Conservation (phyloP, 2,888 invertebrate species). For the Lasioglossum zephyrum region DNA sequence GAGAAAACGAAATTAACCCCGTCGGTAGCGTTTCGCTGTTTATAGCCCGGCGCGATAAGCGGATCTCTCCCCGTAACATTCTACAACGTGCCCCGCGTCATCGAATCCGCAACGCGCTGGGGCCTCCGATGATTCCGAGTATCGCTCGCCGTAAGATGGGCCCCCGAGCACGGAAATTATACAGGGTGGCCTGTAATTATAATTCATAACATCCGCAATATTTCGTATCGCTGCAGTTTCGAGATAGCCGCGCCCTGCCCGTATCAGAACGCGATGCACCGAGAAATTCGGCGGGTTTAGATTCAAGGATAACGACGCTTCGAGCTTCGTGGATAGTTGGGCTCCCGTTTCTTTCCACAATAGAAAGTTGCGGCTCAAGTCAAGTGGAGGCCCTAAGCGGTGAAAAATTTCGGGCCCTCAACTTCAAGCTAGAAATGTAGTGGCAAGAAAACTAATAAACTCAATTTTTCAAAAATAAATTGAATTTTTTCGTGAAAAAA, state of each 20-base stretch:
- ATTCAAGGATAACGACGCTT: neutral
- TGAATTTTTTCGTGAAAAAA: no score
- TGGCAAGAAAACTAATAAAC: no score
- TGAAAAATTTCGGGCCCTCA: no score
- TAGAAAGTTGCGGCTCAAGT: no score
- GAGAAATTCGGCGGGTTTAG: neutral
- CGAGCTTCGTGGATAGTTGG: neutral
- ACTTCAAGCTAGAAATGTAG: no score
- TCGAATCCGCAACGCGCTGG: neutral
- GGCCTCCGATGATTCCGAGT: neutral
- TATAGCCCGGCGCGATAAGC: neutral
- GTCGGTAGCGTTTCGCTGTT: neutral
- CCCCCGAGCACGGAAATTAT: constrained; percentile 12
- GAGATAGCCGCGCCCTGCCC: neutral
- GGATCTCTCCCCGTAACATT: neutral
- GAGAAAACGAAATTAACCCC: constrained; percentile 10
- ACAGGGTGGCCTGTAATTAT: constrained; percentile 10
- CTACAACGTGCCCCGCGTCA: neutral
- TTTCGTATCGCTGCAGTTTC: neutral
- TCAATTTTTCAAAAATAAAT: no score
- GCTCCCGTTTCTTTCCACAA: no score
- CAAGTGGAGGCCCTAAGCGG: no score
- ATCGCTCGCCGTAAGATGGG: neutral
- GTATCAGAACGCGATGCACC: neutral
- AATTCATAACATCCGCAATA: constrained; percentile 10